These are phyloP conservation scores for Luscinia megarhynchos DNA, from an alignment of 2,797 vertebrate species.

Conservation along the genomic window DNA sequence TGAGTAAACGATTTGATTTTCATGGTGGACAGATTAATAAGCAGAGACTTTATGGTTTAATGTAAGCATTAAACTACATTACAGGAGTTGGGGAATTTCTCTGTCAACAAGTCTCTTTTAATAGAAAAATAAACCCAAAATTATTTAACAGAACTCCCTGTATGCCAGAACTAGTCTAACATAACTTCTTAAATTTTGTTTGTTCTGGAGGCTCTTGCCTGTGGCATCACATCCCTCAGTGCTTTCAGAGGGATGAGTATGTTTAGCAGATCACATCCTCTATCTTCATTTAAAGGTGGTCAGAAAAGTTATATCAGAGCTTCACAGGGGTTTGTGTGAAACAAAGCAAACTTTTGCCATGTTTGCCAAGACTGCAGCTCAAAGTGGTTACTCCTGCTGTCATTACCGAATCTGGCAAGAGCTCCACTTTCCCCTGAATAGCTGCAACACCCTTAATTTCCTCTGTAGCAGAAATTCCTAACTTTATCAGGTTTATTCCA, in stretches of 20 bases:
- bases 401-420: not conserved
- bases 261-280: not conserved
- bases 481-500: not conserved
- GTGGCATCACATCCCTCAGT: not conserved
- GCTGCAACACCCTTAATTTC: slow-evolving; percentile 22
- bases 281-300: not conserved
- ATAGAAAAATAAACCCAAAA: not conserved
- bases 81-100: not conserved
- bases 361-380: not conserved
- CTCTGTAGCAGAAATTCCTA: not conserved
- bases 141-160: not conserved
- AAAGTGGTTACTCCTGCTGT: not conserved
- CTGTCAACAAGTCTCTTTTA: not conserved
- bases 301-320: not conserved
- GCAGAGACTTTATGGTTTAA: not conserved
- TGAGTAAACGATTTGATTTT: fast-evolving
- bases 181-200: not conserved
- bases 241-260: not conserved
- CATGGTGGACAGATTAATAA: not conserved
- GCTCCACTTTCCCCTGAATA: not conserved
- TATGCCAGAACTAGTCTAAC: not conserved
- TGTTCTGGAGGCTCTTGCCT: not conserved
- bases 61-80: not conserved
- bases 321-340: not conserved
- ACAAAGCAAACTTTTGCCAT: not conserved